phyloP scores from a whole-genome alignment of 2,113 vertebrate species.

The Xenopus tropicalis region DNA sequence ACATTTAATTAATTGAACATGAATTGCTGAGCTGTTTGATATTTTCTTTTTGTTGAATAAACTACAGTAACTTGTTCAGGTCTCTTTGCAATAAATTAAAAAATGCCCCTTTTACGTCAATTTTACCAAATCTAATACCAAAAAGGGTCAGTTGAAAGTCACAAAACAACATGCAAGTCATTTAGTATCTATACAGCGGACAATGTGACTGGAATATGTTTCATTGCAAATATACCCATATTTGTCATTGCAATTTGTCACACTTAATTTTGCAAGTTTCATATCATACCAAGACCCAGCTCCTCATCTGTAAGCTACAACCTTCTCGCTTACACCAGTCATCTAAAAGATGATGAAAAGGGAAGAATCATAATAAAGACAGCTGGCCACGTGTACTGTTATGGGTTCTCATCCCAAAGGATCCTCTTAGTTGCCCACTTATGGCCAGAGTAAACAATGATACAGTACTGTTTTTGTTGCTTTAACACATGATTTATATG shows the following conservation, averaged over 20 bases:
- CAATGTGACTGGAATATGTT: slow-evolving; percentile 14
- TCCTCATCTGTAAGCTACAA: slow-evolving; percentile 14
- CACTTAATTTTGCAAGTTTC: slow-evolving; percentile 35
- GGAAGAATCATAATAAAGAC: slow-evolving; percentile 18
- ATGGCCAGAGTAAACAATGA: slow-evolving; percentile 40
- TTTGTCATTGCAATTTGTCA: slow-evolving; percentile 40
- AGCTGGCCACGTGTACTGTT: slow-evolving; percentile 11
- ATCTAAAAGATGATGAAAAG: slow-evolving; percentile 38
- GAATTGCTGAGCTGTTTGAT: no score
- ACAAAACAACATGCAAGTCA: neutral
- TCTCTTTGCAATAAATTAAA: no score
- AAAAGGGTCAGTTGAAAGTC: slow-evolving; percentile 1
- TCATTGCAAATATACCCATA: slow-evolving; percentile 6
- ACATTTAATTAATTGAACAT: no score
- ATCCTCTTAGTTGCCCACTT: slow-evolving; percentile 23
- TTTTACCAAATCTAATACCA: neutral
- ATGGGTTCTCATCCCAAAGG: slow-evolving; percentile 34
- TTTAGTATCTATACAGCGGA: neutral
- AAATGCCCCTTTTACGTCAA: no score
- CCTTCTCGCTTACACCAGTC: slow-evolving; percentile 16
- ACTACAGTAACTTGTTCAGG: no score
- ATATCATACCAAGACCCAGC: slow-evolving; percentile 25
- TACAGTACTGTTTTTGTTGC: slow-evolving; percentile 12
- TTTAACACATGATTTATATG: slow-evolving; percentile 35
- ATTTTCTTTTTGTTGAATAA: no score